Base-by-base conservation (phyloP, 2,113 vertebrate species). In the Petromus typicus region DNA sequence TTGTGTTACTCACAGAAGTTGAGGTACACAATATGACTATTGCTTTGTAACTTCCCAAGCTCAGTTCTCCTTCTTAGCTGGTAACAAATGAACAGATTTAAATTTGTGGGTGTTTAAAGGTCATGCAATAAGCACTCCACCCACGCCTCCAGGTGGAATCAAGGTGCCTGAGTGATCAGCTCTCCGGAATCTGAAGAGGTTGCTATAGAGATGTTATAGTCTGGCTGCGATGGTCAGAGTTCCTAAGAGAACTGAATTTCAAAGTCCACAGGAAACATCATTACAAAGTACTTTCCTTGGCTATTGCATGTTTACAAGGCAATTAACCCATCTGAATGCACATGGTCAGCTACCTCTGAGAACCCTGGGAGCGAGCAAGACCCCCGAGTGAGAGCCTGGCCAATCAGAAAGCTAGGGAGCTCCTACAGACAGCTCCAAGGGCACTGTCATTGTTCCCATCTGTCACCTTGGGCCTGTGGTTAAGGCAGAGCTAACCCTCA, bases 161-260 rank as follows among this genome's bases (percentile, higher is more conserved):
- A 25, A 7, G 7, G 23, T 59, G 86, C 61, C 64, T 37, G 80
- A n/a, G 17, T n/a, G 81, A 54, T 69, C 81, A 63, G 16, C 1
- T 43, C 59, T 17, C 23, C 4, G 4, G 51, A 89, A 63, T 37
- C 79, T 86, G 66, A 57, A 43, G 54, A 79, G 51, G 93, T 94
- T 96, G 57, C 93, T 91, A 71, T n/a, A 78, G 93, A 86, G 67
- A 97, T 86, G 63, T 51, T 57, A 76, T 86, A 43, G 37, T 34
- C 48, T n/a, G 59, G 51, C 79, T 89, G 56, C 75, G 34, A 69
- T 5, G 13, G 17, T n/a, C 86, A 34, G 71, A 45, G 78, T 79
- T 45, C 54, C 56, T 86, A 86, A 54, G 11, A 87, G 61, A 83
- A 93, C 75, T 59, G 86, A 82, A 57, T 80, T 67, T 95, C 93